Conservation (phyloP, 1,140 invertebrate species). For the Mycetomoellerius zeteki region DNA sequence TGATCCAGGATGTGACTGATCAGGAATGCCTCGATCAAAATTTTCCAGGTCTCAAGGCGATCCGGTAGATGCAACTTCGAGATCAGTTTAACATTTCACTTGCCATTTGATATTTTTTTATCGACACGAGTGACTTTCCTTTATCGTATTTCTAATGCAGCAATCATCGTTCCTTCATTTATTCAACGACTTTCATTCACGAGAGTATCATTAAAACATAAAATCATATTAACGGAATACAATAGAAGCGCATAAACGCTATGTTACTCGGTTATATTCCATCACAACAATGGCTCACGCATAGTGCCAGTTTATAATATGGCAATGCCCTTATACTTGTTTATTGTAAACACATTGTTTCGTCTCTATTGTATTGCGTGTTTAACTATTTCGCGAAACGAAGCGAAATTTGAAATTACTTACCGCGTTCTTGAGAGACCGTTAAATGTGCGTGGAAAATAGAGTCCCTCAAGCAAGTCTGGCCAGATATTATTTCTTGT, state of each 20-base stretch:
- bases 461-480: too few relatives aligned
- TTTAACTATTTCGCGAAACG: background rate
- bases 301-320: background rate
- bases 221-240: conserved; percentile 14
- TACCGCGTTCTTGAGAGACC: too few relatives aligned
- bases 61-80: conserved; percentile 8
- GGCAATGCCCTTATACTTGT: background rate
- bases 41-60: conserved; percentile 38
- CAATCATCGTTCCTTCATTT: background rate
- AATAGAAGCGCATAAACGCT: conserved; percentile 9
- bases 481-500: too few relatives aligned
- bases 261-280: background rate
- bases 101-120: conserved; percentile 4
- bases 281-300: background rate
- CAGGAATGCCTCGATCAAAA: background rate
- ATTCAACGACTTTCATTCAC: background rate
- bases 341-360: conserved; percentile 7
- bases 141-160: background rate
- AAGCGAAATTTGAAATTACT: background rate
- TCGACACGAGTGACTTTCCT: background rate
- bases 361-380: background rate
- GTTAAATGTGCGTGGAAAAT: background rate
- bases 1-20: conserved; percentile 35
- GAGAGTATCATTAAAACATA: background rate
- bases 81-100: conserved; percentile 21